A percentile compares a stretch with the other conserved stretches of the same genome.
Conservation (phyloP, 2,113 vertebrate genomes). For the Campylomormyrus numenius region DNA sequence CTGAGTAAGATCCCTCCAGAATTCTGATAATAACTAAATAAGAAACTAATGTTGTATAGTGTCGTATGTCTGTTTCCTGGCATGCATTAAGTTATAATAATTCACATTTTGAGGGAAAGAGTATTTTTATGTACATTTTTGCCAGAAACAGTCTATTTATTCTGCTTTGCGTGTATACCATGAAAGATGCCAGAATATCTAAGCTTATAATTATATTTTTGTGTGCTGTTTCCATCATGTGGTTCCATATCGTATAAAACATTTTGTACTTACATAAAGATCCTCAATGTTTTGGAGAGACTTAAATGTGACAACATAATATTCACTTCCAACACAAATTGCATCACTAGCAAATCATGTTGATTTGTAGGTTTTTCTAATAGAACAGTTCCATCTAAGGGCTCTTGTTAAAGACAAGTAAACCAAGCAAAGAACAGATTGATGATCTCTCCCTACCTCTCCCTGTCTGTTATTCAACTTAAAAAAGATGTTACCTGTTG, state of each 20-base stretch:
- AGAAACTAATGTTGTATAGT: neutral
- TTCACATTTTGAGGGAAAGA: neutral
- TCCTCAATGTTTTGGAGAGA: neutral
- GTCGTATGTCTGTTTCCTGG: neutral
- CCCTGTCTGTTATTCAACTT: neutral
- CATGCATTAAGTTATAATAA: neutral
- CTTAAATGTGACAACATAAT: neutral
- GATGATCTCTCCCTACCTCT: neutral
- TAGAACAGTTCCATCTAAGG: neutral
- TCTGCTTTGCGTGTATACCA: neutral
- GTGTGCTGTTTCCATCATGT: neutral
- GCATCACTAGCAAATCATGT: neutral
- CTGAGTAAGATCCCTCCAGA: neutral
- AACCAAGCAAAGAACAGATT: neutral
- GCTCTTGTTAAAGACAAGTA: neutral
- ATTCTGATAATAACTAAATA: neutral
- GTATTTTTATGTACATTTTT: neutral
- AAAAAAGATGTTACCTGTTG: neutral
- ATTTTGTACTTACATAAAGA: neutral
- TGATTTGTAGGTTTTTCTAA: neutral
- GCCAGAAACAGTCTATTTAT: neutral
- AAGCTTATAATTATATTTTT: neutral
- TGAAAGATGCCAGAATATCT: neutral
- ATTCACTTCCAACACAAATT: neutral
- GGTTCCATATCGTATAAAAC: neutral